phyloP scores from a whole-genome alignment of 2,797 vertebrate genomes.

The Anomalospiza imberbis region DNA sequence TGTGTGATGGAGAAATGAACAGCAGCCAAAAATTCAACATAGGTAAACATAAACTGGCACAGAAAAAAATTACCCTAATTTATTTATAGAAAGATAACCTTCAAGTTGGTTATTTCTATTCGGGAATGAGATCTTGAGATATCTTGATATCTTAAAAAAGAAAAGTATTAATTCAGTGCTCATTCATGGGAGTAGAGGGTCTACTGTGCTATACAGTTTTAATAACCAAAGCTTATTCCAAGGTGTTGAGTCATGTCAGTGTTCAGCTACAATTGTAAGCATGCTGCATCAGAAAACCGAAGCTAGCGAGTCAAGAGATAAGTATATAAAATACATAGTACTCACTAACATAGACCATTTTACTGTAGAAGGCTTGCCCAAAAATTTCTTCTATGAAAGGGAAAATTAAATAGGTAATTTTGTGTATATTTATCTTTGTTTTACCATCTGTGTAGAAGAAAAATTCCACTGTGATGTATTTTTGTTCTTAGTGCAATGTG shows the following conservation, averaged over 20 bases:
- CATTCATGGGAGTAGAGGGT: neutral
- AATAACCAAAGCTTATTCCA: constrained; percentile 2
- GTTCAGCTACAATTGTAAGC: neutral
- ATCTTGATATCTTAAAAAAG: neutral
- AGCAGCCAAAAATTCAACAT: neutral
- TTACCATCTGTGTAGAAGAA: neutral
- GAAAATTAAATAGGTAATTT: neutral
- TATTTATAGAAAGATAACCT: neutral
- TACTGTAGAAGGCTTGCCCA: neutral
- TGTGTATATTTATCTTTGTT: neutral
- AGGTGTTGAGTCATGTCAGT: neutral
- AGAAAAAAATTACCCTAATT: neutral
- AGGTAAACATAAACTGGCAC: neutral
- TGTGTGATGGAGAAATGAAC: neutral
- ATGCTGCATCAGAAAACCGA: neutral
- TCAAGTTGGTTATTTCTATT: neutral
- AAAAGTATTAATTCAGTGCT: neutral
- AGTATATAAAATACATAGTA: neutral
- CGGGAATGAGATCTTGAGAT: neutral
- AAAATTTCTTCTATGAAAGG: neutral
- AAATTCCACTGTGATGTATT: neutral
- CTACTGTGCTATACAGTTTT: neutral
- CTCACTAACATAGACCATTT: neutral
- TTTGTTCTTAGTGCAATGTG: neutral
- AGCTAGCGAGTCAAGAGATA: neutral